Conservation (phyloP, 2,113 vertebrate genomes). For the Propithecus coquereli region DNA sequence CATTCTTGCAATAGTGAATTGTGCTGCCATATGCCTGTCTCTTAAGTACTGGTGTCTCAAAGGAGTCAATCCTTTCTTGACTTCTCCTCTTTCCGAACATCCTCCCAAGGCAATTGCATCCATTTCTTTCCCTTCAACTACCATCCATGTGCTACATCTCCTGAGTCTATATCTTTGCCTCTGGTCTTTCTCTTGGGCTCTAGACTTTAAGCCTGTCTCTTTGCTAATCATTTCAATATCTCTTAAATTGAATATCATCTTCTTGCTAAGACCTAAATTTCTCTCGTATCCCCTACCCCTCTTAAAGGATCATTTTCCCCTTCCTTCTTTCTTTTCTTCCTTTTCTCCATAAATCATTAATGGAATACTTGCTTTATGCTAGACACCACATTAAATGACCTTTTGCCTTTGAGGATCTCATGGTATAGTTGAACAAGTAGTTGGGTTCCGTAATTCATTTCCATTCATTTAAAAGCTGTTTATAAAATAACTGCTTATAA, state of each 20-base stretch:
- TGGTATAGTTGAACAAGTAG: background rate
- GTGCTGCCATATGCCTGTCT: no score
- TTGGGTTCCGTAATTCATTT: background rate
- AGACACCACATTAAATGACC: background rate
- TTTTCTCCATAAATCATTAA: background rate
- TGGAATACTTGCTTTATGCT: background rate
- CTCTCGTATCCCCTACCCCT: background rate
- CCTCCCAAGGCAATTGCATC: background rate
- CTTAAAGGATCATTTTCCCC: background rate
- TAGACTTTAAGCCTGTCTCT: background rate
- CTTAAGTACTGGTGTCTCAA: background rate
- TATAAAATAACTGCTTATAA: background rate
- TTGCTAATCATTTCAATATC: background rate
- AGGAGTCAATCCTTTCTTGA: background rate
- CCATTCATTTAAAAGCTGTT: background rate
- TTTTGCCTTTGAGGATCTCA: background rate
- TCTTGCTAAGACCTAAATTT: background rate
- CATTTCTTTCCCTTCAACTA: background rate
- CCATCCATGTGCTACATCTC: background rate
- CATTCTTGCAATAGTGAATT: no score
- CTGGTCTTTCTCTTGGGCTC: background rate
- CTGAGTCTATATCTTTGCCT: background rate
- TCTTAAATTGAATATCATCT: background rate
- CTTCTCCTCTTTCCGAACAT: background rate
- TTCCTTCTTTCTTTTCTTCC: no score